phyloP scores from a whole-genome alignment of 2,888 invertebrate species.

The Dorcus parallelipipedus region DNA sequence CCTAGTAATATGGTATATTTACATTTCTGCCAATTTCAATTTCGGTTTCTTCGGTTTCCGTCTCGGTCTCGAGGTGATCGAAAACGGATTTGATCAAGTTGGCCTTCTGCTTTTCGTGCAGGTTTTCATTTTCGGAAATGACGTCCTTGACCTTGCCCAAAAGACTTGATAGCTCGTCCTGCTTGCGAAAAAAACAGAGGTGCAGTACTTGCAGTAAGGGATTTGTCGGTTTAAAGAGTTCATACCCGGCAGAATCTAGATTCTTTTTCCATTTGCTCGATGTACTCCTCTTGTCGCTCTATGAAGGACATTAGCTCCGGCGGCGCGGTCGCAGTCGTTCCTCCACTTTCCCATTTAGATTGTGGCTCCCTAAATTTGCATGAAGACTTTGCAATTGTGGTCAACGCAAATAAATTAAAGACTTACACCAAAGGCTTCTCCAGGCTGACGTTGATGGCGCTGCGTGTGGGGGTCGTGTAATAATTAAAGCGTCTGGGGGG shows the following conservation, averaged over 20 bases:
- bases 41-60: slow-evolving; percentile 50
- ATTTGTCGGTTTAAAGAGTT: slow-evolving; percentile 21
- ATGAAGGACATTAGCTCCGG: slow-evolving; percentile 77
- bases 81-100: slow-evolving; percentile 63
- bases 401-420: no score
- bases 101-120: slow-evolving; percentile 74
- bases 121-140: slow-evolving; percentile 76
- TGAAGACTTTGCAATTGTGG: no score
- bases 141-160: slow-evolving; percentile 82
- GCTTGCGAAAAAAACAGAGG: slow-evolving; percentile 13
- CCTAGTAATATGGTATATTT: background rate
- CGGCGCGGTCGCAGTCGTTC: slow-evolving; percentile 42
- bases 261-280: slow-evolving; percentile 81
- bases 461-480: slow-evolving; percentile 3
- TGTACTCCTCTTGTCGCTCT: slow-evolving; percentile 83
- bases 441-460: background rate
- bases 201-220: background rate
- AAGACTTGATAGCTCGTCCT: slow-evolving; percentile 74
- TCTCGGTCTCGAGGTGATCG: slow-evolving; percentile 58
- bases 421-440: slow-evolving; percentile 6
- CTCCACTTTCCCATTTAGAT: slow-evolving; percentile 11
- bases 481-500: slow-evolving; percentile 4
- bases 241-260: slow-evolving; percentile 74
- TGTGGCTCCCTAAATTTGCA: background rate
- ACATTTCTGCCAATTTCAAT: slow-evolving; percentile 30